Evolutionary conservation across 2,797 vertebrate species (phyloP).

Genomic region (Acanthurus lineatus): DNA sequence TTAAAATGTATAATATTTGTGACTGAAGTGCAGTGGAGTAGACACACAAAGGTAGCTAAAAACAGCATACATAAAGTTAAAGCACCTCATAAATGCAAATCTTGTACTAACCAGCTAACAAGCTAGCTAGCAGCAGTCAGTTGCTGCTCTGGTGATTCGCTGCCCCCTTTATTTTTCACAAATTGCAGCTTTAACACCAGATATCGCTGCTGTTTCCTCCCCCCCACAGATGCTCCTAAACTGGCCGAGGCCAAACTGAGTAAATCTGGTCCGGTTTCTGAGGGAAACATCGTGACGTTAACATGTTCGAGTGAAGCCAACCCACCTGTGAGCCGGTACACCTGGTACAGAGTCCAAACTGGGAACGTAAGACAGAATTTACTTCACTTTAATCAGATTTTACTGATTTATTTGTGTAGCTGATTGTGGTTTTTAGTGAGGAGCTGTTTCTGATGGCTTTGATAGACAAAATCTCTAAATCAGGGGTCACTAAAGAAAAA

Average conservation of each 20-base stretch:
- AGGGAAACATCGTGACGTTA: slow-evolving; percentile 21
- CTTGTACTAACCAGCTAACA: too few relatives aligned
- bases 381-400: background rate
- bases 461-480: too few relatives aligned
- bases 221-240: slow-evolving; percentile 41
- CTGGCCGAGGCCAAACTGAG: background rate
- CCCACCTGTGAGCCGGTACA: slow-evolving; percentile 37
- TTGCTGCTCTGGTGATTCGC: too few relatives aligned
- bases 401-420: background rate
- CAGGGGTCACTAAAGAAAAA: too few relatives aligned
- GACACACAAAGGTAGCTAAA: too few relatives aligned
- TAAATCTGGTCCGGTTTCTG: slow-evolving; percentile 2
- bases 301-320: slow-evolving; percentile 56
- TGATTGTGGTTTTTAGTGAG: background rate
- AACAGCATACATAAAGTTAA: too few relatives aligned
- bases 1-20: too few relatives aligned
- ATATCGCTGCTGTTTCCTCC: background rate
- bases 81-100: too few relatives aligned
- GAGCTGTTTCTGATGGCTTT: too few relatives aligned
- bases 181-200: background rate
- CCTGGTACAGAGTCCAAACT: slow-evolving; percentile 23
- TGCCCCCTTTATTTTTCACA: too few relatives aligned
- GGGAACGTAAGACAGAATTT: background rate
- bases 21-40: too few relatives aligned
- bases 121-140: too few relatives aligned